Conservation (phyloP, 2,113 vertebrate genomes). For the Epinephelus cyanopodus region DNA sequence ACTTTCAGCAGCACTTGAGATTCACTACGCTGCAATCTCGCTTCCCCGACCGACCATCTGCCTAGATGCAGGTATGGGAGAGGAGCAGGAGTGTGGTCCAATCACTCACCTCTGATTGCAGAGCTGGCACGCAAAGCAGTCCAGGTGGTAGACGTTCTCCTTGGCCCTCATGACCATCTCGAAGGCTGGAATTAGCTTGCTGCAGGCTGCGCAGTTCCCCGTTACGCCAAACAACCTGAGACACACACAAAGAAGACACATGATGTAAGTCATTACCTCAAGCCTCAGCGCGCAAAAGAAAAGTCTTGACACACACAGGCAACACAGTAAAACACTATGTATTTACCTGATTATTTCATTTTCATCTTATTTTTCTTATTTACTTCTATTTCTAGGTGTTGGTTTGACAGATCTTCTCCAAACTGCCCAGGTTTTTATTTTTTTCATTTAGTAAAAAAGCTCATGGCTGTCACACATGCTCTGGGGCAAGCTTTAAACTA, state of each 20-base stretch:
- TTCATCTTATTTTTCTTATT: background rate
- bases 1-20: constrained; percentile 18
- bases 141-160: constrained; percentile 99
- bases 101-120: constrained; percentile 96
- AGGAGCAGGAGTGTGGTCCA: background rate
- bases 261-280: background rate
- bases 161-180: constrained; percentile 99
- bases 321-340: background rate
- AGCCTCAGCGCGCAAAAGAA: background rate
- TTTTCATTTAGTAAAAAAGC: background rate
- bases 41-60: constrained; percentile 4
- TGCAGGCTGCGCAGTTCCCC: constrained; percentile 98
- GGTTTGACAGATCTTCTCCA: background rate
- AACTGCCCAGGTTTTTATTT: background rate
- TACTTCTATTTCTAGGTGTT: background rate
- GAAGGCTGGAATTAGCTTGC: constrained; percentile 98
- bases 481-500: background rate
- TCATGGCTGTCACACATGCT: background rate
- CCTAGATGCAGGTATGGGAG: constrained; percentile 1
- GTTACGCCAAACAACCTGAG: constrained; percentile 97
- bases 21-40: background rate
- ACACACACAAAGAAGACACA: constrained; percentile 6
- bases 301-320: background rate
- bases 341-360: background rate
- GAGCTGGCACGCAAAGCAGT: constrained; percentile 99